Evolutionary conservation across 2,888 invertebrate genomes (phyloP), one percentile per base, ranked within the genome.

Genomic region (Epiblema foenella): DNA sequence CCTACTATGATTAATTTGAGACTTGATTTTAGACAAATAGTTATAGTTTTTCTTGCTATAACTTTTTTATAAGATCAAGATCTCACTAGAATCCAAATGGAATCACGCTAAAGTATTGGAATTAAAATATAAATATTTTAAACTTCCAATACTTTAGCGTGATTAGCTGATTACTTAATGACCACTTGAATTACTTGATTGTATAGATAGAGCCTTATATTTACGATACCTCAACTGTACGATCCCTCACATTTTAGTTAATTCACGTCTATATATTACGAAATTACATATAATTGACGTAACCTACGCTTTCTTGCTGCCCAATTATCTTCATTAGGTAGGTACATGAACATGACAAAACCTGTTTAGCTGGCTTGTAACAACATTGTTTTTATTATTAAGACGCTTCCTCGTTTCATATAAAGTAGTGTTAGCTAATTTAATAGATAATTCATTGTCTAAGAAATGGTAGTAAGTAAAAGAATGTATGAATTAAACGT

Each of bases 331-430:
- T 56, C 56, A 56, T 56, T 56, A 56, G 24, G 8, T n/a, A n/a
- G n/a, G n/a, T n/a, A n/a, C n/a, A n/a, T n/a, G n/a, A n/a, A 56
- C 56, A 56, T 56, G 56, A 56, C 56, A 56, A 56, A 56, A 56
- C 56, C 24, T 29, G 56, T 56, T 56, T 56, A 56, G 1, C 56
- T 56, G 15, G 56, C 56, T 29, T 29, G 56, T 29, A 56, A 24
- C 56, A n/a, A 29, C 56, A 56, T 56, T 56, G 56, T 56, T 56
- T 56, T 56, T 29, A 29, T 29, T 56, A 20, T 33, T 5, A 5
- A 33, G 15, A 54, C 4, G 24, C 20, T 54, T 54, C 52, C 24
- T 20, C 20, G 4, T 52, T 52, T 54, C 10, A 24, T 33, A 20
- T n/a, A 54, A 54, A 20, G 20, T 7, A 15, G 24, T 3, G 33